These are phyloP conservation scores for Crematogaster levior DNA, from an alignment of 2,888 invertebrate genomes.

Conservation along the genomic window DNA sequence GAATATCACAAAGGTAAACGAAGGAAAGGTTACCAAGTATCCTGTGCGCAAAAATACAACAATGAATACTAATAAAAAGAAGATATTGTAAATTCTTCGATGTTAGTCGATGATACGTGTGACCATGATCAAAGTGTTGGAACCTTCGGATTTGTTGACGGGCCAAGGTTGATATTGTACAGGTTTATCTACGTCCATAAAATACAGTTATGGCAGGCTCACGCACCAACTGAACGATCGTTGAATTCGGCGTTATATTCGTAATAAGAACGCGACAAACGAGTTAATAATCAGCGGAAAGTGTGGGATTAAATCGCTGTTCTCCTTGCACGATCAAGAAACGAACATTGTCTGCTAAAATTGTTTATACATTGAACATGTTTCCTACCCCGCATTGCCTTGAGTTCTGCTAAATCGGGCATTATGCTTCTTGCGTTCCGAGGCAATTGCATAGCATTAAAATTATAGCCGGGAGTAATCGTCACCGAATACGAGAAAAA, in stretches of 20 bases:
- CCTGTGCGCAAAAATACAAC: constrained; percentile 15
- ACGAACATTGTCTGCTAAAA: background rate
- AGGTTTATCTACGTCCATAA: constrained; percentile 64
- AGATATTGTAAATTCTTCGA: constrained; percentile 24
- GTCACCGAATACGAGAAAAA: background rate
- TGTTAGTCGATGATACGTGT: constrained; percentile 41
- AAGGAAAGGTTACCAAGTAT: constrained; percentile 19
- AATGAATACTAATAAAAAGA: constrained; percentile 37
- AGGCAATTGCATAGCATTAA: constrained; percentile 19
- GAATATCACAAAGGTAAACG: background rate
- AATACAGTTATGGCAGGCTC: constrained; percentile 56
- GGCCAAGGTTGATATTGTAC: constrained; percentile 63
- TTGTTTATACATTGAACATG: background rate
- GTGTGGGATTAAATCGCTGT: background rate
- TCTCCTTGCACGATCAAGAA: background rate
- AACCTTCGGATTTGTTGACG: constrained; percentile 57
- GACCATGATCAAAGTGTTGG: constrained; percentile 41
- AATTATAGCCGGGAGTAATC: background rate
- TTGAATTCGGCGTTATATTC: constrained; percentile 49
- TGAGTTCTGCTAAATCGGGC: background rate
- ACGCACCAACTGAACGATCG: constrained; percentile 10
- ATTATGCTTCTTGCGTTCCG: constrained; percentile 2
- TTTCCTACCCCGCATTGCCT: background rate
- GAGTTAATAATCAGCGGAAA: background rate
- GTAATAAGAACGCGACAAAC: constrained; percentile 37